Percentiles rank a stretch among this genome's conserved stretches.
phyloP scores from a whole-genome alignment of 2,888 invertebrate genomes.

The Bellardia bayeri region DNA sequence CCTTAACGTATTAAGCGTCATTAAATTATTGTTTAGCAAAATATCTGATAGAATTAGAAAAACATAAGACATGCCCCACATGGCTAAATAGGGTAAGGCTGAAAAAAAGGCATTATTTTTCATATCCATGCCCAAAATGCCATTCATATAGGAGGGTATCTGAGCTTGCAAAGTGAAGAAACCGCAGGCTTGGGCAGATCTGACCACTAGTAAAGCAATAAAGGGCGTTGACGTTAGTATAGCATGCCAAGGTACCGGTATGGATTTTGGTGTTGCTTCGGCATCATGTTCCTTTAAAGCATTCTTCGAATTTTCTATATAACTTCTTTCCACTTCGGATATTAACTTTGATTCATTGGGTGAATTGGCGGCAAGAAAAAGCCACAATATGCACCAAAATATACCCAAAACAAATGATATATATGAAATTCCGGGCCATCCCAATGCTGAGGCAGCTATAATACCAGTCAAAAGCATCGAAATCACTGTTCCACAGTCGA shows the following conservation, averaged over 20 bases:
- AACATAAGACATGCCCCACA: slow-evolving; percentile 85
- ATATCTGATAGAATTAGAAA: slow-evolving; percentile 84
- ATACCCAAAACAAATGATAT: slow-evolving; percentile 85
- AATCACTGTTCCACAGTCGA: slow-evolving; percentile 88
- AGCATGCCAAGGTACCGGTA: slow-evolving; percentile 87
- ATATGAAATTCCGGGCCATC: slow-evolving; percentile 90
- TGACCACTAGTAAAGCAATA: slow-evolving; percentile 86
- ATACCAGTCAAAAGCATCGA: slow-evolving; percentile 87
- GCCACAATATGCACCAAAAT: slow-evolving; percentile 86
- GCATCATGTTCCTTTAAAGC: slow-evolving; percentile 61
- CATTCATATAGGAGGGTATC: slow-evolving; percentile 89
- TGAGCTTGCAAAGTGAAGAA: slow-evolving; percentile 89
- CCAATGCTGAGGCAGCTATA: slow-evolving; percentile 86
- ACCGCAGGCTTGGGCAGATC: slow-evolving; percentile 89
- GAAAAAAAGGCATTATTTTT: slow-evolving; percentile 85
- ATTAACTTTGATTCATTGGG: slow-evolving; percentile 86
- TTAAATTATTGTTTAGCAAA: slow-evolving; percentile 81
- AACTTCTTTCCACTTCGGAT: slow-evolving; percentile 85
- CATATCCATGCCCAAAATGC: slow-evolving; percentile 87
- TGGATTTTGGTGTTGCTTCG: slow-evolving; percentile 71
- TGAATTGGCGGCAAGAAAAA: slow-evolving; percentile 86
- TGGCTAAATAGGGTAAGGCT: slow-evolving; percentile 85
- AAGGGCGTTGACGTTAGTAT: slow-evolving; percentile 88
- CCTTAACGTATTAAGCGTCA: slow-evolving; percentile 81
- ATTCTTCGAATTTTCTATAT: slow-evolving; percentile 85